phyloP scores from a whole-genome alignment of 2,888 invertebrate species.

The Abrostola triplasia region DNA sequence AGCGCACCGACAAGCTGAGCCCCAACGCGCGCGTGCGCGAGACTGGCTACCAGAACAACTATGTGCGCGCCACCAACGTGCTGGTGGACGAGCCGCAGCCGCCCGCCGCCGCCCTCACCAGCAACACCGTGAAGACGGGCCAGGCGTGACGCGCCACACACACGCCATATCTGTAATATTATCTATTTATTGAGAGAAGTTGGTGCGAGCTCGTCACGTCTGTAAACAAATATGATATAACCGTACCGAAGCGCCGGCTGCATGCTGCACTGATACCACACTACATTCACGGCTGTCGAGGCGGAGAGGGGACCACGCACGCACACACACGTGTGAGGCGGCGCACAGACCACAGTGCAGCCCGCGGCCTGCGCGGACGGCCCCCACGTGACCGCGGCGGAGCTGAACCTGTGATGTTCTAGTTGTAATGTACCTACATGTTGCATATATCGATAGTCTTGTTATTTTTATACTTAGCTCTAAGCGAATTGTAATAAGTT shows the following conservation, averaged over 20 bases:
- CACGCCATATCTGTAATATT: conserved; percentile 77
- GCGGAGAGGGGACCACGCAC: not conserved
- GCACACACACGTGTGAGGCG: not conserved
- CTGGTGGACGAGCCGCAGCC: conserved; percentile 73
- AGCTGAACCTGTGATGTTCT: conserved; percentile 71
- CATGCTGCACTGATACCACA: not conserved
- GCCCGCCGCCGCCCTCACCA: conserved; percentile 46
- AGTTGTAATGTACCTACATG: conserved; percentile 65
- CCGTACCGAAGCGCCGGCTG: conserved; percentile 14
- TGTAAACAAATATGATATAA: conserved; percentile 36
- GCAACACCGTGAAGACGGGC: conserved; percentile 55
- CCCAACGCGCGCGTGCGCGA: conserved; percentile 76
- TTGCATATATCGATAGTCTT: conserved; percentile 60
- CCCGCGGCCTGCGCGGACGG: conserved; percentile 4
- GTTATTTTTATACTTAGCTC: conserved; percentile 83
- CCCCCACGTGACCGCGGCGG: conserved; percentile 26
- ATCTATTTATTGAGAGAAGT: conserved; percentile 73
- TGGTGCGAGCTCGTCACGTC: conserved; percentile 32
- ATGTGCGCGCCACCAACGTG: conserved; percentile 74
- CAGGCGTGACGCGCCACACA: conserved; percentile 55
- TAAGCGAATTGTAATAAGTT: conserved; percentile 77
- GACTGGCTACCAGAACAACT: conserved; percentile 76
- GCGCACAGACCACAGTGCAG: not conserved
- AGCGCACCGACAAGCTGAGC: conserved; percentile 67
- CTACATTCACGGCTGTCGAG: not conserved